Base-by-base conservation (phyloP, 1,140 invertebrate species). In the Drosophila auraria region DNA sequence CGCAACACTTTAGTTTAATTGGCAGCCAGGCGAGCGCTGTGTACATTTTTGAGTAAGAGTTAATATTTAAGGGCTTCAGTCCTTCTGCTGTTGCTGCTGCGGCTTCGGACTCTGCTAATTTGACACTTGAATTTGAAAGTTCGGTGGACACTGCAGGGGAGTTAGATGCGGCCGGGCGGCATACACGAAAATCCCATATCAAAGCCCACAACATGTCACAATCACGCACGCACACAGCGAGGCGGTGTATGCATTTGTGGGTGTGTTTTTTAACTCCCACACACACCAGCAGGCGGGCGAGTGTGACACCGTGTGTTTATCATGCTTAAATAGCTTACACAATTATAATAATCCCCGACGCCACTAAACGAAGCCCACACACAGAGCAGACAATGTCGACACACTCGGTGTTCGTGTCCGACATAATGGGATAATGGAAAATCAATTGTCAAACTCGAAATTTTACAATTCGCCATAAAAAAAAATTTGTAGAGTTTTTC, bases 31-130 rank as follows among this genome's bases (percentile, higher is more conserved):
- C 83, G 60, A 45, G 73, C 59, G 50, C 69, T 87, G 83, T 87
- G 83, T 87, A 80, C 83, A 87, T 80, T 87, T 87, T 87, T 87
- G 87, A 87, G 83, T 87, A 87, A 87, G 80, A 87, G 83, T 87
- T 87, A 87, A 87, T 74, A 87, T 87, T 87, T 74, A 87, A 80
- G 71, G 61, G 76, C 40, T 61, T 68, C 38, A 72, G 58, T 36
- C 66, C 51, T 57, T 56, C 42, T 25, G 54, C 30, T 33, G 33
- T 9, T 12, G 33, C 12, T 30, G 25, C 33, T 58, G 38, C 25
- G 44, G 49, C 33, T 56, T 56, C 56, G 63, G 33, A 53, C 63
- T 70, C 51, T 49, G 68, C 83, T 79, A 87, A 87, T 83, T 83
- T 83, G 76, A 83, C 83, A 87, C 77, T 87, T 77, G 80, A 87